Base-by-base conservation (phyloP, 2,113 vertebrate genomes). In the Serinus canaria region DNA sequence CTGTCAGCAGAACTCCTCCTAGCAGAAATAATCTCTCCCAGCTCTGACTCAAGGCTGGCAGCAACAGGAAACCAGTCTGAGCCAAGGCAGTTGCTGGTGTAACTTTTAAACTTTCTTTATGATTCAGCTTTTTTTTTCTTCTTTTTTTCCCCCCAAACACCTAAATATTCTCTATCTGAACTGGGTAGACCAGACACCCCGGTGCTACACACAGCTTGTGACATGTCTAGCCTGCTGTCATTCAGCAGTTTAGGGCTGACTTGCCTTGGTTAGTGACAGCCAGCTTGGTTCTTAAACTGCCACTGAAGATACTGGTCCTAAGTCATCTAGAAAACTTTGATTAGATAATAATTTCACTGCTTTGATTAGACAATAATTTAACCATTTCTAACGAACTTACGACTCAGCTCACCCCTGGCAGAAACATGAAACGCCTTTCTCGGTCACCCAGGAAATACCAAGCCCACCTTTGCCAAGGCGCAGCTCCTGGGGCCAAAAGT, bases 1-100 rank as follows among this genome's bases (percentile, higher is more conserved):
- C 44, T 37, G 73, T 35, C 55, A 83, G 87, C 84, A 83, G 87
- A 87, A 89, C 79, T 13, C 19, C 58, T 95, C 80, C 87, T 89
- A 41, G 37, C 10, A 78, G 55, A 85, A 89, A 60, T 11, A 78
- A 67, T 68, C 35, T 70, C 66, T 70, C 15, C 6, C 10, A 64
- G 66, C 66, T 82, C 77, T 90, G 93, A 95, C 91, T 91, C 82
- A 80, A 86, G 56, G 24, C n/a, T 55, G 46, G n/a, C 4, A 39
- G 47, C 67, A 91, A 83, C 70, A 76, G 58, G 56, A 89, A 94
- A 80, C n/a, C 59, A 59, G 19, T 3, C 8, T 10, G 35, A 47
- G 47, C 43, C 55, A 37, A 70, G 55, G 35, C 4, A 3, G 41
- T 13, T 7, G 2, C 55, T 4, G 20, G 0, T 33, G 28, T 25